Percentiles rank a stretch among this genome's conserved stretches.
These are phyloP conservation scores for Gouania willdenowi DNA, from an alignment of 2,797 vertebrate genomes.

Conservation along the genomic window DNA sequence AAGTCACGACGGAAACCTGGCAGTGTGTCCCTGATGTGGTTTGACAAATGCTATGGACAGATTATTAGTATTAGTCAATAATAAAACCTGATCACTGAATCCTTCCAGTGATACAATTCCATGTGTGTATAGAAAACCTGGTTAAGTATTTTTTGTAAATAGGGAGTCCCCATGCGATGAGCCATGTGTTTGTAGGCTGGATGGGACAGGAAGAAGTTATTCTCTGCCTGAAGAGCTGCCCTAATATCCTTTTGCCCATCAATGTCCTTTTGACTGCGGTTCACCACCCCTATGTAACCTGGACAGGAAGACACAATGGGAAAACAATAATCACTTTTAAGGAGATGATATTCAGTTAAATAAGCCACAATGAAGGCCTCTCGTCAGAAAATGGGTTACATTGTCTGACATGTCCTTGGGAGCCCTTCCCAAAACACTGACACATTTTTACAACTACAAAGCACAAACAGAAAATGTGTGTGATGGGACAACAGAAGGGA, in stretches of 20 bases:
- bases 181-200: conserved; percentile 82
- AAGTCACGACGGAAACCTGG: conserved; percentile 83
- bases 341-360: background rate
- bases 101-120: background rate
- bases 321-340: conserved; percentile 6
- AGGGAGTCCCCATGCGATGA: conserved; percentile 79
- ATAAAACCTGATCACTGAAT: background rate
- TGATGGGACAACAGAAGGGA: conserved; percentile 23
- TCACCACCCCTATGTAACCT: conserved; percentile 86
- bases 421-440: conserved; percentile 15
- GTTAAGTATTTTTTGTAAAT: conserved; percentile 82
- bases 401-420: conserved; percentile 10
- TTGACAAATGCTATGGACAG: conserved; percentile 85
- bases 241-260: conserved; percentile 83
- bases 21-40: conserved; percentile 88
- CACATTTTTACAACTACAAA: conserved; percentile 21
- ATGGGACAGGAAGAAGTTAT: conserved; percentile 80
- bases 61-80: conserved; percentile 3
- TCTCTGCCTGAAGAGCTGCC: conserved; percentile 78
- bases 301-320: conserved; percentile 7
- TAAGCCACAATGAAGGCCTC: conserved; percentile 4
- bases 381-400: conserved; percentile 1
- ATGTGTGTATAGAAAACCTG: conserved; percentile 68
- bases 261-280: conserved; percentile 87
- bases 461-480: conserved; percentile 18